Conservation (phyloP, 2,888 invertebrate genomes). For the Latheticus oryzae region DNA sequence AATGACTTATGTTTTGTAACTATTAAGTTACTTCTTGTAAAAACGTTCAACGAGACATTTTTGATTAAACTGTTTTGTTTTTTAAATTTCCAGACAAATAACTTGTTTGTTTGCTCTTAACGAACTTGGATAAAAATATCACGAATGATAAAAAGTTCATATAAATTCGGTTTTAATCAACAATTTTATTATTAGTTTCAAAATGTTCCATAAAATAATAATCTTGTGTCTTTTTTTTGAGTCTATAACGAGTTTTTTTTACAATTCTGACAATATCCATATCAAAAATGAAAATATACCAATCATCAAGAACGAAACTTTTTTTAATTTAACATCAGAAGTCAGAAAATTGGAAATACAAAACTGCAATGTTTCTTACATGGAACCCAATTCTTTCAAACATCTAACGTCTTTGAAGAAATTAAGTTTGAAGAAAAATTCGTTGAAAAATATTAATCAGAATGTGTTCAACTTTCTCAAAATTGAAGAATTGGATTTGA, state of each 20-base stretch:
- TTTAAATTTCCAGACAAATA: conserved; percentile 14
- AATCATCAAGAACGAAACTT: not conserved
- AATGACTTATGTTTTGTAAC: conserved; percentile 22
- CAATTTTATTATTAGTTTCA: no score
- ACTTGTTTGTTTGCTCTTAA: no score
- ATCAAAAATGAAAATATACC: conserved; percentile 8
- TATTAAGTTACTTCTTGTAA: no score
- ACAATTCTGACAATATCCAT: no score
- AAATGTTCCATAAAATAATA: no score
- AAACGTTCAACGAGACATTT: no score
- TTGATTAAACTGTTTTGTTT: conserved; percentile 6
- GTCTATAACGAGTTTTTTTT: no score
- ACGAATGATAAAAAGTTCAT: no score
- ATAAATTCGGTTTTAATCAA: no score
- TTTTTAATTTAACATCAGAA: not conserved
- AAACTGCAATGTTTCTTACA: conserved; percentile 4
- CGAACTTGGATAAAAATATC: no score
- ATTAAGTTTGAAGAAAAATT: conserved; percentile 19
- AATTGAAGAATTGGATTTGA: conserved; percentile 28
- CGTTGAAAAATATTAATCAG: not conserved
- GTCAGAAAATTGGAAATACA: conserved; percentile 23
- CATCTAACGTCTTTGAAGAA: conserved; percentile 1
- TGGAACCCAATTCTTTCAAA: conserved; percentile 2
- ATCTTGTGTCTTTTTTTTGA: no score
- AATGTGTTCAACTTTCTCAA: not conserved